A percentile compares a stretch with the other conserved stretches of the same genome.
phyloP scores from a whole-genome alignment of 2,888 invertebrate genomes.

The Pseudococcus viburni region DNA sequence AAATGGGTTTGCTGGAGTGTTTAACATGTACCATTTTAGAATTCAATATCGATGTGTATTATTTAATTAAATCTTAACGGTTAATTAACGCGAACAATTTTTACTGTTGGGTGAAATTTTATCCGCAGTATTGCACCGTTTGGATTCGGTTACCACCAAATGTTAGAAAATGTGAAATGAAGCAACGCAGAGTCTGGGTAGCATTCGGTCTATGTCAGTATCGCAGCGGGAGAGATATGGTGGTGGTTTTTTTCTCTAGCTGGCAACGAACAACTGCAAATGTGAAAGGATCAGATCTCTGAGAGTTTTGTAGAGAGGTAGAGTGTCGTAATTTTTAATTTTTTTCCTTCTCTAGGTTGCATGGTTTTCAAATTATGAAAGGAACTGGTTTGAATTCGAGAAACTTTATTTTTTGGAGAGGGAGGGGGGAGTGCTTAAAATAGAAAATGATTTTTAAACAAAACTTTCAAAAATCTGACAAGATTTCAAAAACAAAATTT shows the following conservation, averaged over 20 bases:
- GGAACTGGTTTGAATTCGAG: too few relatives aligned
- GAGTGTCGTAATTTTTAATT: background rate
- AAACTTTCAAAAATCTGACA: too few relatives aligned
- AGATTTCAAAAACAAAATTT: too few relatives aligned
- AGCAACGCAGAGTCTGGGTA: background rate
- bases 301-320: background rate
- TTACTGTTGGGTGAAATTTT: background rate
- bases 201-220: background rate
- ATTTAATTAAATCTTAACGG: background rate
- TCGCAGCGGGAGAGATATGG: constrained; percentile 10
- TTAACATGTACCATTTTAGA: background rate
- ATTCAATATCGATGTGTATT: background rate
- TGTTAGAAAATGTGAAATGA: background rate
- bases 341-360: background rate
- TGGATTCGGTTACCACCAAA: background rate
- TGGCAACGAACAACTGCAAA: background rate
- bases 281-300: background rate
- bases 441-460: too few relatives aligned
- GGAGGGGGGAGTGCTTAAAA: too few relatives aligned
- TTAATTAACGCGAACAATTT: background rate
- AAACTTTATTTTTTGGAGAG: too few relatives aligned
- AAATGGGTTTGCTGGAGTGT: background rate
- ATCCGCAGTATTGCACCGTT: background rate
- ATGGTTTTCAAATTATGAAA: background rate
- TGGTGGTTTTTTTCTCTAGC: background rate